Base-by-base conservation (phyloP, 2,113 vertebrate species). In the Antechinus stuartii region DNA sequence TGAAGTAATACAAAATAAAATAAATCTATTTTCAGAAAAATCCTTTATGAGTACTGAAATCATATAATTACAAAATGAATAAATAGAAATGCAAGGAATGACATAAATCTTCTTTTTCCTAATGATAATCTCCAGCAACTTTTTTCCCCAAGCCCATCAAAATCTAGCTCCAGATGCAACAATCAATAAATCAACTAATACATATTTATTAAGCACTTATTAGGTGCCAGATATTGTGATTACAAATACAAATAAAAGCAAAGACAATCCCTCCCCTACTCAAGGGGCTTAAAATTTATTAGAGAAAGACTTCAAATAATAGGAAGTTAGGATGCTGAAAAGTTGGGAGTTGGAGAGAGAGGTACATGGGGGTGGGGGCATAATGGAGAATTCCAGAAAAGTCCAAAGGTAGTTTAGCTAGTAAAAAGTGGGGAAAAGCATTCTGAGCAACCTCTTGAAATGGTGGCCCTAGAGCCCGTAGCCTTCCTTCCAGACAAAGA, bases 121-220 rank as follows among this genome's bases (percentile, higher is more conserved):
- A 92, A 84, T 91, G 68, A 27, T 23, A 96, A 50, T 94, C 54
- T 53, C 23, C 92, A 47, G 11, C 93, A 68, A 42, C 25, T 94
- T 91, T 50, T 91, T 50, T 90, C 55, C 52, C 10, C 42, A n/a
- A 92, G 91, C 19, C n/a, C 26, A 57, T 27, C 25, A 89, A 47
- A 68, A 94, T 90, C 47, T 89, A 89, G 23, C 25, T 23, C 25
- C 92, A 3, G 10, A 91, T n/a, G 90, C 47, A 90, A 35, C 90
- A 93, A 94, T 47, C 68, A 93, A 56, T 90, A 26, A 61, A 54
- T 57, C 42, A 90, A 47, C 26, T 91, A 9, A 35, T 68, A 68
- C 30, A 68, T 68, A 35, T 68, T 35, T 68, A 68, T 68, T 68
- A 30, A 27, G 30, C 3, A n/a, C 14, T 35, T 68, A 68, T 26